phyloP scores from a whole-genome alignment of 2,888 invertebrate genomes.

The Monoplex corrugatus region DNA sequence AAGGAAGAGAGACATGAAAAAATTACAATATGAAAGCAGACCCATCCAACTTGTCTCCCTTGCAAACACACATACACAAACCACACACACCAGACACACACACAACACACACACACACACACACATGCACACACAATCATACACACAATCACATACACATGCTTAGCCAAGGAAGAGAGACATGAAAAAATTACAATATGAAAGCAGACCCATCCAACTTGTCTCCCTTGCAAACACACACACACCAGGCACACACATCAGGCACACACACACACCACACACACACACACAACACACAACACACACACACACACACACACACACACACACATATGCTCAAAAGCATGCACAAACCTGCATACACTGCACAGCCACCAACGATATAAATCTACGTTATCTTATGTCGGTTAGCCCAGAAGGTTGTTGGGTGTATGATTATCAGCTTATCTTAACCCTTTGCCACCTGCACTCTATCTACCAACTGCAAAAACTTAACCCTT shows the following conservation, averaged over 20 bases:
- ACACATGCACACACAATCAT: neutral
- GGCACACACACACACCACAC: neutral
- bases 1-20: too few relatives aligned
- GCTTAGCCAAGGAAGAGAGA: too few relatives aligned
- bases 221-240: neutral
- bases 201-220: neutral
- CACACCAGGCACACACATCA: neutral
- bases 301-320: slow-evolving; percentile 25
- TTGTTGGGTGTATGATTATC: too few relatives aligned
- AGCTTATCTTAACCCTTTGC: too few relatives aligned
- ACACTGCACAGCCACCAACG: too few relatives aligned
- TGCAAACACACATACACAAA: neutral
- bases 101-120: neutral
- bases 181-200: neutral
- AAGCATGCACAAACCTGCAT: neutral
- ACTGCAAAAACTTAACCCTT: too few relatives aligned
- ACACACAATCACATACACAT: neutral
- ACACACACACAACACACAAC: neutral
- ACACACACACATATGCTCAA: neutral
- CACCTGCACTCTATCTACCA: too few relatives aligned
- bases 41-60: neutral
- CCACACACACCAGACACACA: neutral
- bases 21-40: neutral
- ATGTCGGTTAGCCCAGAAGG: too few relatives aligned
- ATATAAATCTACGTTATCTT: too few relatives aligned